These are phyloP conservation scores for Daphoenositta chrysoptera DNA, from an alignment of 2,113 vertebrate species.

Conservation along the genomic window DNA sequence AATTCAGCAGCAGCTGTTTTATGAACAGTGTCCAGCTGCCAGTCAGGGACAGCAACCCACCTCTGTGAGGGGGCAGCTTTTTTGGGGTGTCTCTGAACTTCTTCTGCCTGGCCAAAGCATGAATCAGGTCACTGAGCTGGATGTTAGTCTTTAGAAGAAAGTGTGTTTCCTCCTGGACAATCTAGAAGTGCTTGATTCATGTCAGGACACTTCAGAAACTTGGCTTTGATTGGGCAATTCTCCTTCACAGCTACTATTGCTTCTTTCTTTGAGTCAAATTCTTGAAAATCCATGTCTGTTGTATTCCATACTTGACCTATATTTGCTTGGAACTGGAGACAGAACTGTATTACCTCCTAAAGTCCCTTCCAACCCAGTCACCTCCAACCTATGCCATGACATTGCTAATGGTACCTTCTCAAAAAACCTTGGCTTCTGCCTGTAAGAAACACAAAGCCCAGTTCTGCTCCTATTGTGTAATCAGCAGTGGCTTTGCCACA, in stretches of 20 bases:
- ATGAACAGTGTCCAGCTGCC: accelerated
- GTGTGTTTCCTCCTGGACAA: background rate
- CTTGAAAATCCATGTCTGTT: background rate
- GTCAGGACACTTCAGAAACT: background rate
- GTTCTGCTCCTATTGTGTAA: background rate
- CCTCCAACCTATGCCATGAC: background rate
- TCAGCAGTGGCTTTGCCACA: background rate
- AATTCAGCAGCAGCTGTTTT: background rate
- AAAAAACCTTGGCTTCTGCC: background rate
- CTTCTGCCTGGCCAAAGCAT: background rate
- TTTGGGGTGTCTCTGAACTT: background rate
- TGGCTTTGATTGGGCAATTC: background rate
- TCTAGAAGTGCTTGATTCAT: background rate
- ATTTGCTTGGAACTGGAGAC: background rate
- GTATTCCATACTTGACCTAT: background rate
- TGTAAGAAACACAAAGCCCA: background rate
- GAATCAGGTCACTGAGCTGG: background rate
- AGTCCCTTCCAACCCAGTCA: background rate
- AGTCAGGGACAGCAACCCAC: background rate
- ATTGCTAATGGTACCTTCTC: background rate
- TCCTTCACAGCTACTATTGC: background rate
- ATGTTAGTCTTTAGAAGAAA: background rate
- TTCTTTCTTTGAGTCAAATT: background rate
- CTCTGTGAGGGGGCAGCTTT: accelerated
- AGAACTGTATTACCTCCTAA: background rate